Base-by-base conservation (phyloP, 23 tunicate genomes). In the Diplosoma virens region DNA sequence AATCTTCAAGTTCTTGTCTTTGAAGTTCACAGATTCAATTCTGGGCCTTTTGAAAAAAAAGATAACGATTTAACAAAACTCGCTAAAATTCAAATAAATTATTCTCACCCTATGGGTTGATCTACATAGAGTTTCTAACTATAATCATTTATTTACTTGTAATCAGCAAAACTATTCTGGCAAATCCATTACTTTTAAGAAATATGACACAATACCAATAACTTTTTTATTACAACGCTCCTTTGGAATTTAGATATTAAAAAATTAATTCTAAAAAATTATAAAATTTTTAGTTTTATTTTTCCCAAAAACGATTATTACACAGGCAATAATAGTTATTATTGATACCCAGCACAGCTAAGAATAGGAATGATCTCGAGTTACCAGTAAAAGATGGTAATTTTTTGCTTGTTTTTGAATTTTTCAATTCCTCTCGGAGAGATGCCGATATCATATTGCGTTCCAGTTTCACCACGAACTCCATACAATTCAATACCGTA, bases 391-490 rank as follows among this genome's bases (percentile, higher is more conserved):
- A 77, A 79, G 27, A 85, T 66, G 9, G 82, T 45, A 5, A 92
- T 76, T 34, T 85, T 80, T 37, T 85, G 69, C 53, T 70, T 79
- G 66, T 92, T 81, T 60, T 92, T 92, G 60, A 77, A 79, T 6
- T 69, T 76, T 81, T 92, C 97, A 25, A 92, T 81, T 46, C 97
- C 97, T 69, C 84, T 78, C 14, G 90, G 84, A 5, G 97, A 92
- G 23, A 92, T 47, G 11, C 97, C 97, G 60, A 92, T 78, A 7
- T 21, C 47, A 45, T 80, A 81, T 18, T 92, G 73, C 69, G 59
- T 47, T 6, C 87, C 91, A 22, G 76, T 77, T 14, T 84, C 90
- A 26, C 83, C 86, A 29, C 85, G 81, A 24, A 81, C 91, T 0
- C 79, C 31, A 67, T 85, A 75, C 29, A 85, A 25, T 70, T 92